These are phyloP conservation scores for Enteromius trimaculatus DNA, from an alignment of 2,797 vertebrate genomes.

Conservation along the genomic window DNA sequence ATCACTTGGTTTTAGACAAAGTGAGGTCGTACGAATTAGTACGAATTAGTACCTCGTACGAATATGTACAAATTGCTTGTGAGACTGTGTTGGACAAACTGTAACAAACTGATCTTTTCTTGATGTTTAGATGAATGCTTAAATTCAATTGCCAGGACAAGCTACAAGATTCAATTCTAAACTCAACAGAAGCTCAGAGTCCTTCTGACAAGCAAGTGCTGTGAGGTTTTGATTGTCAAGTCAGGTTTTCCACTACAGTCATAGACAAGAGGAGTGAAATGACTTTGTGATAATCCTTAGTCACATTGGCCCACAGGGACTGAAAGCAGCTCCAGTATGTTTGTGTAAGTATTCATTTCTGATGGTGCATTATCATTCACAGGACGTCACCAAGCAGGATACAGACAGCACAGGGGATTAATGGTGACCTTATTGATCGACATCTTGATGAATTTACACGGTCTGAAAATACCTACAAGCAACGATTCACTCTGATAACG, in stretches of 20 bases:
- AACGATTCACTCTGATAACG: conserved; percentile 42
- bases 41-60: no score
- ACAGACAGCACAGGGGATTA: conserved; percentile 47
- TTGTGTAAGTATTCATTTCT: conserved; percentile 28
- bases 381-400: conserved; percentile 35
- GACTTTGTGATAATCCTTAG: conserved; percentile 46
- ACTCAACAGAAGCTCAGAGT: conserved; percentile 18
- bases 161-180: conserved; percentile 23
- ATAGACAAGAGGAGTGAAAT: conserved; percentile 38
- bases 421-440: conserved; percentile 56
- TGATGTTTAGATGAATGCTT: conserved; percentile 24
- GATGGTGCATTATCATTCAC: conserved; percentile 51
- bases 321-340: conserved; percentile 28
- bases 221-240: conserved; percentile 24
- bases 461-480: conserved; percentile 51
- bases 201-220: conserved; percentile 27
- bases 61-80: no score
- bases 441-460: conserved; percentile 52
- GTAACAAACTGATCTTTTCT: not conserved
- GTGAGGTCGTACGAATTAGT: no score
- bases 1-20: no score
- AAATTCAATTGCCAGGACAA: conserved; percentile 35
- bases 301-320: conserved; percentile 50
- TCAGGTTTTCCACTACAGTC: conserved; percentile 39
- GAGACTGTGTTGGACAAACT: no score